Evolutionary conservation across 2,888 invertebrate genomes (phyloP).

Genomic region (Drosophila mercatorum): DNA sequence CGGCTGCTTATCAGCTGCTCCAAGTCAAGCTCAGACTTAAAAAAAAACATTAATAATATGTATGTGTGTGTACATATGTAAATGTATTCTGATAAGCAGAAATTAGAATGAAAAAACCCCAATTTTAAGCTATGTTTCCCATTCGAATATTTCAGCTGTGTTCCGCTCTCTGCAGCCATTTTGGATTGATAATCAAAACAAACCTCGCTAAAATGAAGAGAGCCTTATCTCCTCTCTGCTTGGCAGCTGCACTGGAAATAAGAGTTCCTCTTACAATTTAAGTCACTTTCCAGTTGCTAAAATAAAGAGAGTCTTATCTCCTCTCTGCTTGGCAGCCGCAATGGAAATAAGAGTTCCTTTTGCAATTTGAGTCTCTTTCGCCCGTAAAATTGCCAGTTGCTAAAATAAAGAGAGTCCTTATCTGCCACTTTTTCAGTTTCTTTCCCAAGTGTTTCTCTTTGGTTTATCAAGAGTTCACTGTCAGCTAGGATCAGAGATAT

Average conservation of each 20-base stretch:
- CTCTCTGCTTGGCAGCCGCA: not conserved
- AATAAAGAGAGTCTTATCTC: not conserved
- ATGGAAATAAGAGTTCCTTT: not conserved
- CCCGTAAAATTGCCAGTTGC: too few relatives aligned
- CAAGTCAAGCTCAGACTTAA: conserved; percentile 10
- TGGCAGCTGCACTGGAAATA: not conserved
- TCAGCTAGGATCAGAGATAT: not conserved
- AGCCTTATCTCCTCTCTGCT: not conserved
- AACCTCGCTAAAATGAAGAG: not conserved
- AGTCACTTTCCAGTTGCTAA: not conserved
- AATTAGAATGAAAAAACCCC: not conserved
- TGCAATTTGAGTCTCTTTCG: not conserved
- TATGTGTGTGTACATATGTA: not conserved
- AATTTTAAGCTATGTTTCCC: not conserved
- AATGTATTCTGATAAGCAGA: conserved; percentile 4
- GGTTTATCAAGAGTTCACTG: not conserved
- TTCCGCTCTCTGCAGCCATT: not conserved
- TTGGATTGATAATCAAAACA: conserved; percentile 1
- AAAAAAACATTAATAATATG: not conserved
- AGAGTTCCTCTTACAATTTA: not conserved
- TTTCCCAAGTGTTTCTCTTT: too few relatives aligned
- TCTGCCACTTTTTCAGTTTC: too few relatives aligned
- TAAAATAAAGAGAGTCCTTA: too few relatives aligned
- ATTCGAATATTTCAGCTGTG: not conserved
- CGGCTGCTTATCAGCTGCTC: conserved; percentile 44